Conservation (phyloP, 92 coral and sea anemone genomes). For the Zoanthus solanderi region DNA sequence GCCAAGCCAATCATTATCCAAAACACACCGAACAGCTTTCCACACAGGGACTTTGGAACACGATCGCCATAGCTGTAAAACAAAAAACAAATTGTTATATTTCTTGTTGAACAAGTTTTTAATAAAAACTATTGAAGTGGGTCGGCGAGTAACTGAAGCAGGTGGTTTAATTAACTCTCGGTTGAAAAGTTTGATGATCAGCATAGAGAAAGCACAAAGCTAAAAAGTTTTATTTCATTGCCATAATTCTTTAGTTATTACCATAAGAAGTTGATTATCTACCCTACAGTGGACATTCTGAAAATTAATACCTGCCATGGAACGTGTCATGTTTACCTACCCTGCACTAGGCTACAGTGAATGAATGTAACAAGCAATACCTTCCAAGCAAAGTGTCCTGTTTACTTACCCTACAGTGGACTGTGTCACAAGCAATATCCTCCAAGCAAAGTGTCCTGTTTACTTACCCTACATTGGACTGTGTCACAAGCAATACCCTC, state of each 20-base stretch:
- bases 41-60: constrained; percentile 38
- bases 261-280: not conserved
- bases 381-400: not conserved
- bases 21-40: constrained; percentile 31
- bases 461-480: constrained; percentile 45
- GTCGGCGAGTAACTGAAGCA: too few relatives aligned
- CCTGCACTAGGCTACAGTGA: constrained; percentile 2
- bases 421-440: too few relatives aligned
- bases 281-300: constrained; percentile 1
- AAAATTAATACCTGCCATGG: too few relatives aligned
- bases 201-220: too few relatives aligned
- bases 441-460: not conserved
- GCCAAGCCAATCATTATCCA: constrained; percentile 43
- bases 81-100: not conserved
- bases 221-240: too few relatives aligned
- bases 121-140: too few relatives aligned
- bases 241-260: too few relatives aligned
- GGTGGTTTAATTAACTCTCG: too few relatives aligned
- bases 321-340: not conserved
- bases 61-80: constrained; percentile 40
- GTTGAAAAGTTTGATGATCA: too few relatives aligned
- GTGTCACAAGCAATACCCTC: constrained; percentile 24
- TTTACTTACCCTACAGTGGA: too few relatives aligned
- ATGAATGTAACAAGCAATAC: constrained; percentile 26
- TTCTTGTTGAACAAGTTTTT: not conserved